Base-by-base conservation (phyloP, 2,888 invertebrate genomes). In the Diplolepis rosae region DNA sequence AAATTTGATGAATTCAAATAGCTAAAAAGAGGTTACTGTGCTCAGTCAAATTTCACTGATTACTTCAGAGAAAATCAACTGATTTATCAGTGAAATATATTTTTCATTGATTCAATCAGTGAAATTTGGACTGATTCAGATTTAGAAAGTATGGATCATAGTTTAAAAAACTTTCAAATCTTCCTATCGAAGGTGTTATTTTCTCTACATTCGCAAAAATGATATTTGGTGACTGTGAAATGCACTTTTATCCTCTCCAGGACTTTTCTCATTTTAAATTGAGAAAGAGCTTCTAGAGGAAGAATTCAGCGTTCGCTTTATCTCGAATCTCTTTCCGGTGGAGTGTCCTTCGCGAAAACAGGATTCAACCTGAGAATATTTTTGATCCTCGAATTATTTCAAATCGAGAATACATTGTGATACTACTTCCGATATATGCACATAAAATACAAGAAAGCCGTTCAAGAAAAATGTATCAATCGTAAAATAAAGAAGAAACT, bases 211-310 rank as follows among this genome's bases (percentile, higher is more conserved):
- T 39, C 35, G n/a, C 22, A 32, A 22, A 56, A 56, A 24, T 39
- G 35, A 56, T 56, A 18, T 39, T 39, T 35, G 24, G 18, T n/a
- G 15, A 39, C 56, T 35, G 56, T 24, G 56, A 56, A 56, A 56
- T 35, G 56, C 35, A 39, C 56, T 56, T 56, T 56, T 32, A 56
- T 56, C 35, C 24, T 56, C 22, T 35, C 56, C 35, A 35, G 32
- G 32, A 35, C 32, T 56, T 35, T 6, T 56, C 39, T 22, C 24
- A 39, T 56, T 56, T 56, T 39, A 39, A 39, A 56, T 56, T 22
- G 39, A 35, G 56, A 56, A 56, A 13, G 24, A 35, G 35, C 13
- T 32, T 56, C 24, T 56, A 39, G n/a, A 56, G 35, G 35, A 35
- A 56, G 35, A 56, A 56, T 56, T 24, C 35, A 56, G 35, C 32